phyloP scores from a whole-genome alignment of 2,888 invertebrate genomes.

The Neoitamus cyanurus region DNA sequence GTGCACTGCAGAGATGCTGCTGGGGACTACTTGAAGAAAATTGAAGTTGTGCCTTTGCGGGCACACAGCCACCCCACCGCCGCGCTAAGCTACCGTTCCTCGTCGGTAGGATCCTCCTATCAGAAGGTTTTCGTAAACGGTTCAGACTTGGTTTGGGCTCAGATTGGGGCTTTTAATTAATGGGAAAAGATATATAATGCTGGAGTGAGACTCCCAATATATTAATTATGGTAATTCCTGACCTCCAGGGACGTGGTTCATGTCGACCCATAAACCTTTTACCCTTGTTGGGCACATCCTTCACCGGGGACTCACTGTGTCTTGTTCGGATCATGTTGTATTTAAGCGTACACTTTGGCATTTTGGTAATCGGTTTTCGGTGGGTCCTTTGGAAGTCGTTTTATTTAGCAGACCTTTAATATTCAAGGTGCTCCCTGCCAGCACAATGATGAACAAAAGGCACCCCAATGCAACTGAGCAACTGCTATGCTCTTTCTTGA shows the following conservation, averaged over 20 bases:
- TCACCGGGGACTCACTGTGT: neutral
- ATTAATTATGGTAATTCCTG: conserved; percentile 1
- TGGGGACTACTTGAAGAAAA: neutral
- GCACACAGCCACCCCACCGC: neutral
- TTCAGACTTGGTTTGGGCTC: neutral
- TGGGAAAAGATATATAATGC: neutral
- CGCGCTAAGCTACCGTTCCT: neutral
- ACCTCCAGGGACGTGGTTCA: neutral
- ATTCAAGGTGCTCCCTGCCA: neutral
- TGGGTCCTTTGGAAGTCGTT: neutral
- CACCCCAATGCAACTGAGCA: too few species aligned
- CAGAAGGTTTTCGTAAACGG: neutral
- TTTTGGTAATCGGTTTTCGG: neutral
- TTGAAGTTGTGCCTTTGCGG: neutral
- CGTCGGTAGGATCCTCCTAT: neutral
- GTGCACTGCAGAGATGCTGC: neutral
- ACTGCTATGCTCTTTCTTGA: too few species aligned
- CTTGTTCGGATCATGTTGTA: neutral
- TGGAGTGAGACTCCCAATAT: neutral
- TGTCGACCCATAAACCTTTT: neutral
- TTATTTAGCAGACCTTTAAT: neutral
- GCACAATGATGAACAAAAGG: neutral
- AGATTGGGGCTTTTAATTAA: neutral
- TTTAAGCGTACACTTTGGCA: neutral
- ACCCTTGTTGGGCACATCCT: neutral